Evolutionary conservation across 2,797 vertebrate genomes (phyloP), one percentile per base, ranked within the genome.

Genomic region (Melanotaenia trifasciata): DNA sequence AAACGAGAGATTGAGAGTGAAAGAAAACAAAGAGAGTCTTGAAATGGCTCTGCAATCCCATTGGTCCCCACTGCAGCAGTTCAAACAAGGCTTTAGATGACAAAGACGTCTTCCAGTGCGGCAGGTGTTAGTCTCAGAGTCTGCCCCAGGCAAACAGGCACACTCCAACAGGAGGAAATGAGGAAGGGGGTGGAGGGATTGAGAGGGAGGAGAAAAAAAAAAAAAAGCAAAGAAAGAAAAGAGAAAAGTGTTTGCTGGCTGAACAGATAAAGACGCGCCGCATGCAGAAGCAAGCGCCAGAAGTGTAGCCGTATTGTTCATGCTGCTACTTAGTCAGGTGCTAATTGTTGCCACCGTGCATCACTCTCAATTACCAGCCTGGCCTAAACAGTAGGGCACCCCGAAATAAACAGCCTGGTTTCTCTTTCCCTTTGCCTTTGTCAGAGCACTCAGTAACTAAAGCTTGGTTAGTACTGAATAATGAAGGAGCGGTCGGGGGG

Each of bases 101-200:
- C 96, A 96, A 96, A 97, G 96, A 95, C 94, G 91, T 95, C 95
- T 95, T 96, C 95, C 85, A 94, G 93, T 93, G 94, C 89, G 94
- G 96, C 96, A 97, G 96, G 96, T 97, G 96, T 95, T 97, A 94
- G 95, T 96, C 94, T 96, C 94, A 80, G 94, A 96, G 95, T 96
- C 94, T 90, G 87, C 94, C 93, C 87, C 90, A 89, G 94, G 95
- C 92, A 91, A 94, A 95, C 92, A 94, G 87, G 94, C 90, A 93
- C 94, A 90, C 92, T 94, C 95, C 93, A 94, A 92, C 93, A 87
- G 90, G 91, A 90, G 89, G 89, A 91, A 90, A 90, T 85, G 76
- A 79, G 64, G 70, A 76, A 69, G 50, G 50, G 57, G 24, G 54
- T 66, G 73, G 64, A 56, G 70, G 62, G 47, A 53, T 62, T 36